phyloP scores from a whole-genome alignment of 2,888 invertebrate species.

The Zootermopsis nevadensis region DNA sequence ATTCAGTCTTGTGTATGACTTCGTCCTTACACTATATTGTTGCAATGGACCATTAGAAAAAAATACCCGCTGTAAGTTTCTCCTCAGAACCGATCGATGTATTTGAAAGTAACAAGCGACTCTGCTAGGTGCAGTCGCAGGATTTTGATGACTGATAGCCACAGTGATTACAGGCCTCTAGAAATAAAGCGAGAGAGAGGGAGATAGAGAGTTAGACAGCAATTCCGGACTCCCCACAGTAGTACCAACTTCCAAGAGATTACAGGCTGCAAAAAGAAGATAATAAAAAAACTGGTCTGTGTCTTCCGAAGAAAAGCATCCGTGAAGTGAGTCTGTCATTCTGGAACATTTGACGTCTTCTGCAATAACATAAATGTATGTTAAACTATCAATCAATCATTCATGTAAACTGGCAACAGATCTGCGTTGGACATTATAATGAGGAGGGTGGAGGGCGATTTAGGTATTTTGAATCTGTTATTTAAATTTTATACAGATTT shows the following conservation, averaged over 20 bases:
- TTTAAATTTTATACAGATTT: background rate
- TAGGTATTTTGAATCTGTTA: slow-evolving; percentile 4
- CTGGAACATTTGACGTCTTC: background rate
- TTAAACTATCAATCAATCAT: slow-evolving; percentile 31
- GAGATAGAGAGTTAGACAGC: too few species aligned
- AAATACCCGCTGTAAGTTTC: background rate
- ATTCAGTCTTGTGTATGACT: too few species aligned
- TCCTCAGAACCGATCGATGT: background rate
- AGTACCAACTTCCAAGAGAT: background rate
- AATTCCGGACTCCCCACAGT: background rate
- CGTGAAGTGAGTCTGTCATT: slow-evolving; percentile 4
- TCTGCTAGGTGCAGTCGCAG: background rate
- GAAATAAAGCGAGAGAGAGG: background rate
- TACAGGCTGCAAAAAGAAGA: background rate
- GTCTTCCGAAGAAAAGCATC: background rate
- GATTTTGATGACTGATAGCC: background rate
- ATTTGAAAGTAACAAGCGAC: background rate
- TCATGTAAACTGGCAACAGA: slow-evolving; percentile 12
- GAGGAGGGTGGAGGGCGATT: background rate
- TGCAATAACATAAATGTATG: slow-evolving; percentile 4
- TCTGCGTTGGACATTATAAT: slow-evolving; percentile 5
- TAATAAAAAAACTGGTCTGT: background rate
- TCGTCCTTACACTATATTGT: too few species aligned
- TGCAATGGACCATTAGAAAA: background rate
- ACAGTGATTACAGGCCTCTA: background rate